Conservation (phyloP, 2,113 vertebrate species). For the Sminthopsis crassicaudata region DNA sequence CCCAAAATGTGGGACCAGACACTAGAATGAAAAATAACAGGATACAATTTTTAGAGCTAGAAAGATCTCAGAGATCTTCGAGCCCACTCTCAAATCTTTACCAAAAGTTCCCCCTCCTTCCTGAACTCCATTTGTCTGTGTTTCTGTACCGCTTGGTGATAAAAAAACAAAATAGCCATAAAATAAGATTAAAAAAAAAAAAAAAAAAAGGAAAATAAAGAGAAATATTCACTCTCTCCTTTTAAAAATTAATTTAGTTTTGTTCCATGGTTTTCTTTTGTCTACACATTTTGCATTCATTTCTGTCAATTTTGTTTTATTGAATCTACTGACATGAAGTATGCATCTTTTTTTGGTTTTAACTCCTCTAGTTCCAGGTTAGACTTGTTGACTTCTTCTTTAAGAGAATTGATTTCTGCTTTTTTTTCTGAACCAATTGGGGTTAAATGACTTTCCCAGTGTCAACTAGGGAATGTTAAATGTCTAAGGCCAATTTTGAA, state of each 20-base stretch:
- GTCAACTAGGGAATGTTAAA: too few species aligned
- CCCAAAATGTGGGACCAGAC: not conserved
- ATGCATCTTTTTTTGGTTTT: not conserved
- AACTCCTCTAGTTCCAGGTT: not conserved
- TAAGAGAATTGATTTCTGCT: not conserved
- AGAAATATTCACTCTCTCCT: not conserved
- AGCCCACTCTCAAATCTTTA: not conserved
- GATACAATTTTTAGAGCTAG: not conserved
- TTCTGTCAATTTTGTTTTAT: not conserved
- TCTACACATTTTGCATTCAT: not conserved
- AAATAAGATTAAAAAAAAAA: not conserved
- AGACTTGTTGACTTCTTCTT: not conserved
- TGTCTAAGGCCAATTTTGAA: too few species aligned
- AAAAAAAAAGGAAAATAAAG: not conserved
- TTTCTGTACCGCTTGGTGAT: not conserved
- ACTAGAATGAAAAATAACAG: not conserved
- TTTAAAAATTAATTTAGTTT: not conserved
- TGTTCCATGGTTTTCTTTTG: not conserved
- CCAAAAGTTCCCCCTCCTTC: not conserved
- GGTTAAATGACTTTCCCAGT: too few species aligned
- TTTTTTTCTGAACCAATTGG: not conserved
- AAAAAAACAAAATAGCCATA: not conserved
- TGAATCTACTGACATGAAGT: not conserved
- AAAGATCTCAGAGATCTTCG: not conserved
- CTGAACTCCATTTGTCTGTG: not conserved